These are phyloP conservation scores for Pterocles gutturalis DNA, from an alignment of 2,113 vertebrate genomes.

Conservation along the genomic window DNA sequence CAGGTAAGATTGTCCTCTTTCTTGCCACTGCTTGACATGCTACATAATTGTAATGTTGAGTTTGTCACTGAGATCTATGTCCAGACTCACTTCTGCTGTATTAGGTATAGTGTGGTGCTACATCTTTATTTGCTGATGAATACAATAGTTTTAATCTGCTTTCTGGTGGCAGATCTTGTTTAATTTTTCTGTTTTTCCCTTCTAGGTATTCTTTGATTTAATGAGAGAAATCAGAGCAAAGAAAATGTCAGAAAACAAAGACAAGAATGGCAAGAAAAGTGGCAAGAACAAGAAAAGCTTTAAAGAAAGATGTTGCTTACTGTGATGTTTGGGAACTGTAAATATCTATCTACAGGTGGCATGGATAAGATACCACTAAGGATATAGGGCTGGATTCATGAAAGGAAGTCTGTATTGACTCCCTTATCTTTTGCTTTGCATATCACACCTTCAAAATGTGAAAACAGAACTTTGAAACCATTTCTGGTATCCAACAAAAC, in stretches of 20 bases:
- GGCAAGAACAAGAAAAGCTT: slow-evolving; percentile 95
- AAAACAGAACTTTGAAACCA: slow-evolving; percentile 47
- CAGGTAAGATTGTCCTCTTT: background rate
- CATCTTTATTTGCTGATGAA: background rate
- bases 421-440: slow-evolving; percentile 54
- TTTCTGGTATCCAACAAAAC: slow-evolving; percentile 47
- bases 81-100: background rate
- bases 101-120: background rate
- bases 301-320: slow-evolving; percentile 90
- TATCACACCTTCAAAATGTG: slow-evolving; percentile 65
- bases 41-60: background rate
- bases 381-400: slow-evolving; percentile 52
- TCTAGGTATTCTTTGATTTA: slow-evolving; percentile 96
- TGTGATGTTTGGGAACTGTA: slow-evolving; percentile 78
- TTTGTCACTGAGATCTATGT: background rate
- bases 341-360: slow-evolving; percentile 26
- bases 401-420: slow-evolving; percentile 47
- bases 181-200: background rate
- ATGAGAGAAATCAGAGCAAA: slow-evolving; percentile 96
- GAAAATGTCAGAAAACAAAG: slow-evolving; percentile 96
- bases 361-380: slow-evolving; percentile 36
- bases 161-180: background rate
- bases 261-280: slow-evolving; percentile 93
- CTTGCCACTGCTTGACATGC: background rate
- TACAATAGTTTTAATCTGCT: background rate